Percentiles rank a stretch among this genome's conserved stretches.
Conservation (phyloP, 2,113 vertebrate genomes). For the Rhegmatorhina hoffmannsi region DNA sequence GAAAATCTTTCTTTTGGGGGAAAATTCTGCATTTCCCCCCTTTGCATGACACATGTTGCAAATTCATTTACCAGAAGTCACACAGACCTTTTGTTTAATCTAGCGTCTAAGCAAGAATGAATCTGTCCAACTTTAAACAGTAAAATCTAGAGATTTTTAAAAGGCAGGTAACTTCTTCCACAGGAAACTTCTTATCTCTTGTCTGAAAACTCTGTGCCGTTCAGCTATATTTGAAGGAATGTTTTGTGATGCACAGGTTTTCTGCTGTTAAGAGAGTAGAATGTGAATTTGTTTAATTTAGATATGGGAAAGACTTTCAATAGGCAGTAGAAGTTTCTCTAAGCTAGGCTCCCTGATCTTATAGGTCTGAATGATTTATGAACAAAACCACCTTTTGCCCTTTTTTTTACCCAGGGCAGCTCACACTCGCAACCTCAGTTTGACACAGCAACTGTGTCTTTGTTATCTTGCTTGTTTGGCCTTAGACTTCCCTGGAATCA, state of each 20-base stretch:
- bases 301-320: not conserved
- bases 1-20: not conserved
- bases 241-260: not conserved
- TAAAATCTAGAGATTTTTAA: not conserved
- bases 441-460: not conserved
- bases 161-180: not conserved
- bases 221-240: not conserved
- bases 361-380: not conserved
- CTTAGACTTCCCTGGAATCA: not conserved
- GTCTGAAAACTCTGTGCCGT: not conserved
- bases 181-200: not conserved
- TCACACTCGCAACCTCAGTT: not conserved
- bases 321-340: not conserved
- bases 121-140: not conserved
- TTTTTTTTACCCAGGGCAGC: not conserved
- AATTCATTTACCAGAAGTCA: not conserved
- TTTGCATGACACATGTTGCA: rapidly evolving
- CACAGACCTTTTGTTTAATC: not conserved
- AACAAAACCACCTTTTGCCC: not conserved
- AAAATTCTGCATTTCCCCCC: not conserved
- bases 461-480: not conserved
- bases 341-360: not conserved
- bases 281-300: not conserved
- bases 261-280: not conserved
- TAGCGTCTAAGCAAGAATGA: not conserved